These are phyloP conservation scores for Caracal caracal DNA, from an alignment of 2,113 vertebrate genomes.

Conservation along the genomic window DNA sequence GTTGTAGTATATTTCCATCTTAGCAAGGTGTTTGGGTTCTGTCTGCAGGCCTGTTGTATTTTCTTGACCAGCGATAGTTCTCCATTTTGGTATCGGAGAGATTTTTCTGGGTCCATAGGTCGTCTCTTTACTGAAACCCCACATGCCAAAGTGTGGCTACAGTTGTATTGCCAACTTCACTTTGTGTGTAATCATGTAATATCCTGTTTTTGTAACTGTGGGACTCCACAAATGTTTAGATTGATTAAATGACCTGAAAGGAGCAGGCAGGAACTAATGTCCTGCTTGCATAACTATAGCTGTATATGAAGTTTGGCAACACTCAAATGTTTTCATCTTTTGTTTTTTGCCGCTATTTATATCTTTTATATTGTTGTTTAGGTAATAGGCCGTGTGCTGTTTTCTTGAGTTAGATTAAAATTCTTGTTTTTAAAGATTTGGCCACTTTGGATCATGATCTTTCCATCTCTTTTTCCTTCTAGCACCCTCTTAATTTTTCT, in stretches of 20 bases:
- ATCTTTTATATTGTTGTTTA: neutral
- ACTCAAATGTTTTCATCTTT: neutral
- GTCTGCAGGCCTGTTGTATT: slow-evolving; percentile 80
- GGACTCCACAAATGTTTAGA: neutral
- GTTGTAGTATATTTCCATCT: slow-evolving; percentile 64
- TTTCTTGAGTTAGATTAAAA: neutral
- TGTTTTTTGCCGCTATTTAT: slow-evolving; percentile 32
- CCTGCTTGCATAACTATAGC: slow-evolving; percentile 13
- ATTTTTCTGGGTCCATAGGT: slow-evolving; percentile 79
- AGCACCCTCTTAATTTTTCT: neutral
- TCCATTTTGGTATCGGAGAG: slow-evolving; percentile 82
- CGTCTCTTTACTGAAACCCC: slow-evolving; percentile 81
- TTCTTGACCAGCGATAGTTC: slow-evolving; percentile 74
- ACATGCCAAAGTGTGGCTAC: slow-evolving; percentile 71
- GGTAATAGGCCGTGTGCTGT: neutral
- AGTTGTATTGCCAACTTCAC: slow-evolving; percentile 11
- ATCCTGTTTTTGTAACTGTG: slow-evolving; percentile 53
- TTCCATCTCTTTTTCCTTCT: neutral
- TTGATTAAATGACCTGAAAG: slow-evolving; percentile 19
- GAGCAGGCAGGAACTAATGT: neutral
- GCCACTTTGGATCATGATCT: neutral
- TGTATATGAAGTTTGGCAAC: neutral
- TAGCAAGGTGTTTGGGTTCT: slow-evolving; percentile 75
- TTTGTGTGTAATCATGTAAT: neutral
- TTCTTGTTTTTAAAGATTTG: neutral